A percentile compares a stretch with the other conserved stretches of the same genome.
These are phyloP conservation scores for Lysiphlebus fabarum DNA, from an alignment of 1,140 invertebrate genomes.

Conservation along the genomic window DNA sequence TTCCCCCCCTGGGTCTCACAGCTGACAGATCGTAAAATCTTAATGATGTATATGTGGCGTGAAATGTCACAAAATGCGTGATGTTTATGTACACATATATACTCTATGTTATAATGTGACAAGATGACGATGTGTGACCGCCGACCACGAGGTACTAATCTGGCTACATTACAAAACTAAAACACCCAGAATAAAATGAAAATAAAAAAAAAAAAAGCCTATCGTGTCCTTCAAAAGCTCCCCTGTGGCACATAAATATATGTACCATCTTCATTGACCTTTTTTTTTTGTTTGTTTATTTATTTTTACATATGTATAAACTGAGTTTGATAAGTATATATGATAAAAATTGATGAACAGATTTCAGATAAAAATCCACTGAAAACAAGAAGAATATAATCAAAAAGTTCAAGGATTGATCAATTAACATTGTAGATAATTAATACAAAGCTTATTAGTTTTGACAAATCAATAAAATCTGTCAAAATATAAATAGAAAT, in stretches of 20 bases:
- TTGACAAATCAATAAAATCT: too few relatives aligned
- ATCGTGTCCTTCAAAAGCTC: slow-evolving; percentile 5
- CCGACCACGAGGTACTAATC: slow-evolving; percentile 13
- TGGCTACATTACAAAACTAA: slow-evolving; percentile 2
- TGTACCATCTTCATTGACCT: not conserved
- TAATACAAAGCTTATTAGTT: too few relatives aligned
- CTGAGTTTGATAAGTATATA: too few relatives aligned
- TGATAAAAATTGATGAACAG: too few relatives aligned
- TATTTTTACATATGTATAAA: too few relatives aligned
- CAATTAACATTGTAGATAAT: too few relatives aligned
- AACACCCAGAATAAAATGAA: slow-evolving; percentile 3
- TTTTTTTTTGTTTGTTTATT: not conserved
- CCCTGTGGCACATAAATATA: not conserved
- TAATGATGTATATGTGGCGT: slow-evolving; percentile 35
- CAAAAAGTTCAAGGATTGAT: too few relatives aligned
- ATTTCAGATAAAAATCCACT: too few relatives aligned
- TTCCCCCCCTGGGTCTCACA: slow-evolving; percentile 31
- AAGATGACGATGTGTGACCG: not conserved
- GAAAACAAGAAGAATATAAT: too few relatives aligned
- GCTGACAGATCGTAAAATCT: slow-evolving; percentile 42
- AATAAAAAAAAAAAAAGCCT: slow-evolving; percentile 26
- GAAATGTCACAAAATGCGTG: slow-evolving; percentile 27
- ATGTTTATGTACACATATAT: not conserved
- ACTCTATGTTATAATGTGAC: not conserved
- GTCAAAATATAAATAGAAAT: too few relatives aligned